Evolutionary conservation across 92 coral and sea anemone genomes (phyloP).

Genomic region (Heteractis magnifica): DNA sequence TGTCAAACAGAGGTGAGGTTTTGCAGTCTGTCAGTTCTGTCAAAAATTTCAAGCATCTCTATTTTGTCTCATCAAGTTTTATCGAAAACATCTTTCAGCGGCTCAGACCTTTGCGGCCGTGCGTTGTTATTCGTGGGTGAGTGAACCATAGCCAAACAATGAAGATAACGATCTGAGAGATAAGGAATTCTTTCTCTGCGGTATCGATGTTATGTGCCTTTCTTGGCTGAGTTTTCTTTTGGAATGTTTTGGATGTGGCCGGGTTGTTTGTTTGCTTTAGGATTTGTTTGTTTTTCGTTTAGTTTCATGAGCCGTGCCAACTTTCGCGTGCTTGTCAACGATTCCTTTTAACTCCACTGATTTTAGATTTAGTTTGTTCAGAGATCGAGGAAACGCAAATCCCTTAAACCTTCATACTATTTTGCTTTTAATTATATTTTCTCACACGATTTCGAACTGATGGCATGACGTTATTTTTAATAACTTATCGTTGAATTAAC

Average conservation of each 20-base stretch:
- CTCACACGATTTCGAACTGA: too few species aligned
- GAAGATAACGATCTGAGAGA: conserved; percentile 9
- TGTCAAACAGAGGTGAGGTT: conserved; percentile 24
- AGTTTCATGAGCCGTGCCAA: background rate
- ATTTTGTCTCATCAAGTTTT: conserved; percentile 18
- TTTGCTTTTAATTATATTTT: background rate
- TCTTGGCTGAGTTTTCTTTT: background rate
- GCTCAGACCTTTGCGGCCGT: conserved; percentile 18
- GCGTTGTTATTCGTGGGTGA: background rate
- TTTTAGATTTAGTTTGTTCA: background rate
- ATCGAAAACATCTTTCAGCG: conserved; percentile 34
- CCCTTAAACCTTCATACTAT: background rate
- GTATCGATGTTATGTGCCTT: background rate
- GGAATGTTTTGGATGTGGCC: background rate
- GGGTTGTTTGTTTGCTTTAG: background rate
- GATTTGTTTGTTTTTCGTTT: background rate
- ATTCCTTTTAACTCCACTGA: background rate
- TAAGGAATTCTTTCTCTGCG: background rate
- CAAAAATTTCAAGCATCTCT: conserved; percentile 34
- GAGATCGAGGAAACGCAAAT: background rate
- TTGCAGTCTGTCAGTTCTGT: conserved; percentile 19
- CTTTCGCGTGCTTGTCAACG: background rate
- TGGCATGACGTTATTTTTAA: too few species aligned
- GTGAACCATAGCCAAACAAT: background rate
- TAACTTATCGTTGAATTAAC: too few species aligned